Evolutionary conservation across 2,888 invertebrate genomes (phyloP).

Genomic region (Drosophila acutilabella): DNA sequence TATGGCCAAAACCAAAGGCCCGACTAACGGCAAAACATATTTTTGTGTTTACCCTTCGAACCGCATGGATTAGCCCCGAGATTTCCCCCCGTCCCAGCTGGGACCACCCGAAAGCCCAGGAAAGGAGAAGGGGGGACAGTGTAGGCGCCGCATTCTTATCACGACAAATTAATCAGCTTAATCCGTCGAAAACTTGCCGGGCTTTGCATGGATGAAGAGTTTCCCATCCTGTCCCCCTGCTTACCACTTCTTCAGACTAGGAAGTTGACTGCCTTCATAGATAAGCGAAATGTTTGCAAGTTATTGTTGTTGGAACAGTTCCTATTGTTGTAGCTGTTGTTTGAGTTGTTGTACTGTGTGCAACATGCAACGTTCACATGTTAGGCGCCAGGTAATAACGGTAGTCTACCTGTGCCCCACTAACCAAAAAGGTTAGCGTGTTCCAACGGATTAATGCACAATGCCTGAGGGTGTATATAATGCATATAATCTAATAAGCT

Average conservation of each 20-base stretch:
- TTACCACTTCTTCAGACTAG: slow-evolving; percentile 11
- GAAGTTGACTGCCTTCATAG: slow-evolving; percentile 68
- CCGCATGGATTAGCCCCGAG: slow-evolving; percentile 66
- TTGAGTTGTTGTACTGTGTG: slow-evolving; percentile 46
- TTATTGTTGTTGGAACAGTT: slow-evolving; percentile 61
- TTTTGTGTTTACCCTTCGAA: slow-evolving; percentile 80
- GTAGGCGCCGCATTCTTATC: slow-evolving; percentile 75
- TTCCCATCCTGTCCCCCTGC: background rate
- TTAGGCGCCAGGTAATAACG: slow-evolving; percentile 64
- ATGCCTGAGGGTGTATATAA: slow-evolving; percentile 66
- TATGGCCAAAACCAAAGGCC: slow-evolving; percentile 44
- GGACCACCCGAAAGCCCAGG: background rate
- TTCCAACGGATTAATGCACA: slow-evolving; percentile 70
- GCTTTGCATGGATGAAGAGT: slow-evolving; percentile 59
- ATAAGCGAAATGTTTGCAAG: slow-evolving; percentile 70
- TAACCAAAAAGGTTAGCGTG: slow-evolving; percentile 56
- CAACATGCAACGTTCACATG: slow-evolving; percentile 78
- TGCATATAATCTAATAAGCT: slow-evolving; percentile 77
- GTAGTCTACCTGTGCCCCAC: slow-evolving; percentile 13
- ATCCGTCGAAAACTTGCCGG: slow-evolving; percentile 77
- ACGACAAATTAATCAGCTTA: slow-evolving; percentile 81
- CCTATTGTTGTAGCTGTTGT: slow-evolving; percentile 26
- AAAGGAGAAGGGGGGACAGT: background rate
- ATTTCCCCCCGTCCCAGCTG: background rate
- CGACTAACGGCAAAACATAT: slow-evolving; percentile 73